Percentiles rank a stretch among this genome's conserved stretches.
Conservation (phyloP, 2,113 vertebrate genomes). For the Patagioenas fasciata region DNA sequence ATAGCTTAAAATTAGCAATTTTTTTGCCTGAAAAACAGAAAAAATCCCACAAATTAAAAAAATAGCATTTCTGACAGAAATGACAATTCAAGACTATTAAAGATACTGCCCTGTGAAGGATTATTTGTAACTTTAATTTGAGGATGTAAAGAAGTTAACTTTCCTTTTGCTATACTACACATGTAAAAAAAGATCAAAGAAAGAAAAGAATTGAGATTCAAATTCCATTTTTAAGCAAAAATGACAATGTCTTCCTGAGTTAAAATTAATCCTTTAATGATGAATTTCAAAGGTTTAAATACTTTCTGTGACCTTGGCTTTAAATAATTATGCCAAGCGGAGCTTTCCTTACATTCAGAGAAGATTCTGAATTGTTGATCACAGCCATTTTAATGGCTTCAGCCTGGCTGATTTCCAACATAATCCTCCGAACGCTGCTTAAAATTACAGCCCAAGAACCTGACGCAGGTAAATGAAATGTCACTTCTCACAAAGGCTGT, state of each 20-base stretch:
- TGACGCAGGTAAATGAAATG: slow-evolving; percentile 71
- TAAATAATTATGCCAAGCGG: slow-evolving; percentile 78
- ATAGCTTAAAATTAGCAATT: slow-evolving; percentile 37
- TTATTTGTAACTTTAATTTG: slow-evolving; percentile 74
- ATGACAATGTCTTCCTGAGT: slow-evolving; percentile 80
- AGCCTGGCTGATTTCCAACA: slow-evolving; percentile 76
- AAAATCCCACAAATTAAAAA: slow-evolving; percentile 21
- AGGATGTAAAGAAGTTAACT: slow-evolving; percentile 71
- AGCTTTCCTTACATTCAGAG: slow-evolving; percentile 77
- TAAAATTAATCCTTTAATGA: slow-evolving; percentile 86
- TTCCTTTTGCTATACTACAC: slow-evolving; percentile 69
- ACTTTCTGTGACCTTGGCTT: slow-evolving; percentile 80
- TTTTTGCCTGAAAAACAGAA: background rate
- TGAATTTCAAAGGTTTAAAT: slow-evolving; percentile 83
- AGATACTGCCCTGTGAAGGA: slow-evolving; percentile 57
- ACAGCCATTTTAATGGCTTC: slow-evolving; percentile 77
- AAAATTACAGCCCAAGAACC: slow-evolving; percentile 71
- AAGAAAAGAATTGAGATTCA: slow-evolving; percentile 75
- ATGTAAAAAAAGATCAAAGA: slow-evolving; percentile 79
- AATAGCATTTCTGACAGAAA: slow-evolving; percentile 52
- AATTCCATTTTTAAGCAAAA: slow-evolving; percentile 80
- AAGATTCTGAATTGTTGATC: slow-evolving; percentile 80
- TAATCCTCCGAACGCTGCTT: slow-evolving; percentile 72
- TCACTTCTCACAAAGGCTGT: slow-evolving; percentile 67
- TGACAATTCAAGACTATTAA: slow-evolving; percentile 60